Evolutionary conservation across 2,797 vertebrate genomes (phyloP).

Genomic region (Okamejei kenojei): DNA sequence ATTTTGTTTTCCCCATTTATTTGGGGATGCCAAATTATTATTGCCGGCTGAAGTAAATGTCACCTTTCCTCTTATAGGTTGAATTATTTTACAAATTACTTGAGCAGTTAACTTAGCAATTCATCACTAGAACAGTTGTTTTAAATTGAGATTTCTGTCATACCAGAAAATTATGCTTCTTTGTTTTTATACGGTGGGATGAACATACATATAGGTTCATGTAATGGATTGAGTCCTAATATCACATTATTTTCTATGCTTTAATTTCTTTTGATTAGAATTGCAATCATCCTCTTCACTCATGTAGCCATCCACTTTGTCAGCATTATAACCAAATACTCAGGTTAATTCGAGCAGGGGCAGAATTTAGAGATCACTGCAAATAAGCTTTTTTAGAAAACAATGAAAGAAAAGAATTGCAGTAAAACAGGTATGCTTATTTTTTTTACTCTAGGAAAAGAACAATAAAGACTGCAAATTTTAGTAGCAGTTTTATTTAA

Average conservation of each 20-base stretch:
- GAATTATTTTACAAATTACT: background rate
- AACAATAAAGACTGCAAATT: background rate
- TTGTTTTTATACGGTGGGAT: background rate
- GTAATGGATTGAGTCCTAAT: background rate
- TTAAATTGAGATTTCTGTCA: background rate
- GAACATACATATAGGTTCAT: background rate
- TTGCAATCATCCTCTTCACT: background rate
- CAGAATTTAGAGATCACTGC: conserved; percentile 23
- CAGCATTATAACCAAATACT: conserved; percentile 25
- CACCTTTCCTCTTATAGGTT: background rate
- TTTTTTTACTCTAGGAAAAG: conserved; percentile 17
- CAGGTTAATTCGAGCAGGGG: conserved; percentile 4
- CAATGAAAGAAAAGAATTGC: background rate
- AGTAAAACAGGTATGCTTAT: background rate
- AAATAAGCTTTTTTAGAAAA: background rate
- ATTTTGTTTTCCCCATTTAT: conserved; percentile 21
- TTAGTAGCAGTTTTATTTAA: conserved; percentile 30
- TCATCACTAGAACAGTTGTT: conserved; percentile 1
- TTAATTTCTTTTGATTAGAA: conserved; percentile 11
- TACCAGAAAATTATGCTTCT: too few species aligned
- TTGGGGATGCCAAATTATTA: background rate
- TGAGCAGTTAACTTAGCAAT: background rate
- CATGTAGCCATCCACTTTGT: background rate
- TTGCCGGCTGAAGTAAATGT: background rate
- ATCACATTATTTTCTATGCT: background rate